Evolutionary conservation across 1,140 invertebrate species (phyloP), one percentile per base, ranked within the genome.

Genomic region (Drosophila repleta): DNA sequence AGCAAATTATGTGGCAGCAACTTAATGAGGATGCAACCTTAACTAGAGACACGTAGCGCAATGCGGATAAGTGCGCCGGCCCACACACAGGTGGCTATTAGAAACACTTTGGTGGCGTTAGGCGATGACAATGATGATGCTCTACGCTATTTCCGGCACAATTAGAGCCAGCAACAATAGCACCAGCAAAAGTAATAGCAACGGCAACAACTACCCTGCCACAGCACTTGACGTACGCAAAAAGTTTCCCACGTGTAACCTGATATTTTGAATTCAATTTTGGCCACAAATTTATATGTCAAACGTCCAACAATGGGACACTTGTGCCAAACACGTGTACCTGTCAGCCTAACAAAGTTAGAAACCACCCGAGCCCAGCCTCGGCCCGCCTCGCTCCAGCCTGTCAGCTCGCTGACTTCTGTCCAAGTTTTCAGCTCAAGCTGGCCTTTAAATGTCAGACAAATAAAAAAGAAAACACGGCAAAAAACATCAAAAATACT

Each of bases 221-320:
- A 24, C 13, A n/a, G n/a, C n/a, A 15, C 11, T 13, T 35, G 0
- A 35, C 10, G 32, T n/a, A 41, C 39, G 1, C 5, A 21, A 10
- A 10, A 29, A 53, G 10, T 29, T 85, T 82, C 82, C 82, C 82
- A 84, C 69, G 74, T 74, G 81, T 65, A 87, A 87, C 74, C 78
- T 81, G 88, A 90, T 90, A 90, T 74, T 79, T 88, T 76, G 71
- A 90, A 90, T 83, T 90, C 65, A 90, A 90, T 83, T 87, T 82
- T 57, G 39, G 32, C 57, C 6, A 39, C 43, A 77, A 79, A 74
- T 65, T 71, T 80, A 53, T 56, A 76, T 79, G 81, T 83, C 79
- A 79, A 79, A 55, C 64, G 74, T 82, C 62, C 64, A 48, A 82
- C 60, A 81, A 74, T 72, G 82, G 83, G 72, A 84, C 82, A 90